Conservation (phyloP, 2,888 invertebrate species). For the Caenorhabditis wallacei region DNA sequence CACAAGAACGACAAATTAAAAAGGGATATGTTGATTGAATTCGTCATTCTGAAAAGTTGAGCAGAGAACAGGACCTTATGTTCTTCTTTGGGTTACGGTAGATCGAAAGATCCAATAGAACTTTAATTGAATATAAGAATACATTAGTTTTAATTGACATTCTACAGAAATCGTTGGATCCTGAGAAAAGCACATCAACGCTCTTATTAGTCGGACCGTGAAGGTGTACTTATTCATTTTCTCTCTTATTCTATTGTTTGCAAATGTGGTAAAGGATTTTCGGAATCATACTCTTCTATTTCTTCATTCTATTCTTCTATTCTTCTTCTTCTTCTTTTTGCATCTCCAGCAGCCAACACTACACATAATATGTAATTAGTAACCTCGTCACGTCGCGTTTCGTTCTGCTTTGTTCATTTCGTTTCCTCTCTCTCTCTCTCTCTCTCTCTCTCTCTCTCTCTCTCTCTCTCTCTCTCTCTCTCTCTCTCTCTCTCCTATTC, state of each 20-base stretch:
- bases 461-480: too few relatives aligned
- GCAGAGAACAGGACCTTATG: too few relatives aligned
- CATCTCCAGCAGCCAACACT: slow-evolving; percentile 14
- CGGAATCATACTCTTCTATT: slow-evolving; percentile 27
- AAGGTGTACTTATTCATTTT: slow-evolving; percentile 39
- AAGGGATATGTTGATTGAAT: background rate
- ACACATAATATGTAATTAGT: slow-evolving; percentile 60
- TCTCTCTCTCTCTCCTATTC: too few relatives aligned
- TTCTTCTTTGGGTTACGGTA: too few relatives aligned
- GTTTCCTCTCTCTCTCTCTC: too few relatives aligned
- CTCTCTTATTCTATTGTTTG: slow-evolving; percentile 15
- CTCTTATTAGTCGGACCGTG: slow-evolving; percentile 33
- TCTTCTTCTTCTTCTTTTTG: slow-evolving; percentile 12
- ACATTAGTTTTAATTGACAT: too few relatives aligned
- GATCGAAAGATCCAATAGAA: too few relatives aligned
- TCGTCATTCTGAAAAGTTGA: too few relatives aligned
- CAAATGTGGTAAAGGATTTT: slow-evolving; percentile 42
- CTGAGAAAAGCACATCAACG: background rate
- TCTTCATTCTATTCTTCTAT: slow-evolving; percentile 13
- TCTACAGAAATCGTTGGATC: background rate
- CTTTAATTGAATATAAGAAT: too few relatives aligned
- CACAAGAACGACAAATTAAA: background rate
- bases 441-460: too few relatives aligned
- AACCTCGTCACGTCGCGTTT: slow-evolving; percentile 52
- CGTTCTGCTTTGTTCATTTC: slow-evolving; percentile 50